A percentile compares a stretch with the other conserved stretches of the same genome.
Conservation (phyloP, 2,797 vertebrate genomes). For the Tauraco hartlaubi region DNA sequence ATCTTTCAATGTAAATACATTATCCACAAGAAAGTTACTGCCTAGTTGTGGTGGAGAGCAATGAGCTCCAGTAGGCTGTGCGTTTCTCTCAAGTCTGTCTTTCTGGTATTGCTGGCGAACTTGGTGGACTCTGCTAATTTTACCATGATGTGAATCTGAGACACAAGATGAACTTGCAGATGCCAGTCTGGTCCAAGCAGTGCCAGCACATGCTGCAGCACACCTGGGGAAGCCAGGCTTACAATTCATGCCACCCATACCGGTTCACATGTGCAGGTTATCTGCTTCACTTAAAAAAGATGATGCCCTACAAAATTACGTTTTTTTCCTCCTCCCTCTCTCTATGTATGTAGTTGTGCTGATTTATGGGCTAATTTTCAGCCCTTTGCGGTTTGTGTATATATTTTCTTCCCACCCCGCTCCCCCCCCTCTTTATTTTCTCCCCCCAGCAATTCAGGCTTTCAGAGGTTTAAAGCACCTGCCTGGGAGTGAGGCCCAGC, state of each 20-base stretch:
- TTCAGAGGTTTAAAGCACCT: not conserved
- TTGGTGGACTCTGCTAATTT: not conserved
- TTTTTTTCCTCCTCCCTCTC: not conserved
- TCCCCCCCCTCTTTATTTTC: not conserved
- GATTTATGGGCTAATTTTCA: not conserved
- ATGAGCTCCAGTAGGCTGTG: not conserved
- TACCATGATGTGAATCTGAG: not conserved
- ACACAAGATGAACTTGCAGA: not conserved
- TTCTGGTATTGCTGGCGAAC: not conserved
- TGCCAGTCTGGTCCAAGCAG: not conserved
- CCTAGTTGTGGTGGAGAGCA: not conserved
- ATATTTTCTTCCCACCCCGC: not conserved
- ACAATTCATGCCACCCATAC: not conserved
- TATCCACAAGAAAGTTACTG: not conserved
- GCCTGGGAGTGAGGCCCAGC: not conserved
- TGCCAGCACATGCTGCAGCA: not conserved
- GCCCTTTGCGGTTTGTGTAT: not conserved
- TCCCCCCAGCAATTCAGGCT: not conserved
- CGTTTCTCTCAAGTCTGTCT: not conserved
- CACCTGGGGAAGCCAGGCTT: not conserved
- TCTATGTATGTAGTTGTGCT: not conserved
- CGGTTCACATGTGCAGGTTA: not conserved
- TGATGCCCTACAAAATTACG: not conserved
- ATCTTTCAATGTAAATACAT: not conserved
- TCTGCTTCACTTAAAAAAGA: not conserved